A percentile compares a stretch with the other conserved stretches of the same genome.
These are phyloP conservation scores for Ormyrus thymus DNA, from an alignment of 2,888 invertebrate genomes.

Conservation along the genomic window DNA sequence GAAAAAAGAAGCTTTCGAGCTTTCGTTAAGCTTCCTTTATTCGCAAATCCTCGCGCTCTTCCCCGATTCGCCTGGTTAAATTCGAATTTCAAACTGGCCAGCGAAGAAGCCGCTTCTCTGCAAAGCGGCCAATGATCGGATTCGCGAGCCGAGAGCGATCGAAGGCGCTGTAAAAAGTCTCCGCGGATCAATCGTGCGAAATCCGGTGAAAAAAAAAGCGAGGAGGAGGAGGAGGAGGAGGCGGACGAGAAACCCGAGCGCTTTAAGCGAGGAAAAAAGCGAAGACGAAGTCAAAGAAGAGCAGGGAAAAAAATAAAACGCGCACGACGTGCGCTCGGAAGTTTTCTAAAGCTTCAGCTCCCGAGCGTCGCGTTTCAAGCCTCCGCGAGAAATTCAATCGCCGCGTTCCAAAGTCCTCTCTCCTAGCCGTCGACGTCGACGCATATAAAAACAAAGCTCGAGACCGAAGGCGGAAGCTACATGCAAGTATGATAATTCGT, in stretches of 20 bases:
- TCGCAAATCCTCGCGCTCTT: neutral
- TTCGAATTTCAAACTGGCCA: neutral
- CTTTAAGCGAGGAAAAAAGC: neutral
- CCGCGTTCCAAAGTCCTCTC: constrained; percentile 1
- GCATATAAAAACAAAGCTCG: constrained; percentile 21
- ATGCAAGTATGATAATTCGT: too few species aligned
- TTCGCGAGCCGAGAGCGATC: too few species aligned
- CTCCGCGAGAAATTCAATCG: constrained; percentile 40
- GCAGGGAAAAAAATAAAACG: constrained; percentile 15
- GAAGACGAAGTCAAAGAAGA: constrained; percentile 15
- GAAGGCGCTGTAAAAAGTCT: neutral
- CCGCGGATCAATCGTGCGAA: constrained; percentile 7
- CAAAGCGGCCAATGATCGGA: too few species aligned
- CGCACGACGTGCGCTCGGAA: constrained; percentile 2
- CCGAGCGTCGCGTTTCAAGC: constrained; percentile 46
- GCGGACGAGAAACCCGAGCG: neutral
- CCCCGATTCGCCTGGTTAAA: neutral
- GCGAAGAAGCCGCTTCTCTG: too few species aligned
- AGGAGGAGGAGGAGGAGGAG: constrained; percentile 28
- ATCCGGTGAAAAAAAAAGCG: constrained; percentile 7
- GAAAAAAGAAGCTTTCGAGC: constrained; percentile 2
- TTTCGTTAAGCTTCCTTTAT: neutral
- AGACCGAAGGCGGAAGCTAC: neutral
- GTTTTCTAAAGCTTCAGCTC: constrained; percentile 54
- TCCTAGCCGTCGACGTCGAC: neutral